A percentile compares a stretch with the other conserved stretches of the same genome.
Conservation (phyloP, 37 sponge, comb jelly and placozoan genomes). For the Tethya wilhelma region DNA sequence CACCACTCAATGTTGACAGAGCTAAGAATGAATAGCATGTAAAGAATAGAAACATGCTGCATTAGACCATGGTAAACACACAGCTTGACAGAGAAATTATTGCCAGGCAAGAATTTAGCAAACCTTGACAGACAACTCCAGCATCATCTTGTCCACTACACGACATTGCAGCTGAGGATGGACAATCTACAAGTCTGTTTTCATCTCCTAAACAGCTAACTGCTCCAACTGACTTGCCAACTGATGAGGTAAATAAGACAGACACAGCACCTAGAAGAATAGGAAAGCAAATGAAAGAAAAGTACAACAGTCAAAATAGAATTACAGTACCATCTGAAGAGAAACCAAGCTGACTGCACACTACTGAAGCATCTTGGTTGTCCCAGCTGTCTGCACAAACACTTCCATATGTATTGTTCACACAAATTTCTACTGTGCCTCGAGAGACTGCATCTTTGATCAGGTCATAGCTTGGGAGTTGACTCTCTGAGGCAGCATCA, state of each 20-base stretch:
- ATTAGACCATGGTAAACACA: too few species aligned
- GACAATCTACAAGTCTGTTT: background rate
- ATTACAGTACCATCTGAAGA: constrained; percentile 52
- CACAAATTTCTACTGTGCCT: constrained; percentile 50
- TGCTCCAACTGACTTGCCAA: background rate
- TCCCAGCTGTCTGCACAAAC: constrained; percentile 54
- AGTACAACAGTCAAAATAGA: too few species aligned
- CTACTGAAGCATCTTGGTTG: constrained; percentile 52
- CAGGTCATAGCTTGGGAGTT: too few species aligned
- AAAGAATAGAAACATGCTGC: too few species aligned
- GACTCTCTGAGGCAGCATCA: too few species aligned
- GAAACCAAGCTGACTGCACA: constrained; percentile 64
- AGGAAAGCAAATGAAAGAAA: too few species aligned
- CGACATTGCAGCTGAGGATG: background rate
- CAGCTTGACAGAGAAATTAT: too few species aligned
- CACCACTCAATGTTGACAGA: background rate
- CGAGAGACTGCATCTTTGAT: constrained; percentile 15
- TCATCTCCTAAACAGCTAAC: constrained; percentile 17
- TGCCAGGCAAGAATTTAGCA: too few species aligned
- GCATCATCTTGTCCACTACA: constrained; percentile 15
- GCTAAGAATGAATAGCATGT: too few species aligned
- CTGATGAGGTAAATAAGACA: constrained; percentile 2
- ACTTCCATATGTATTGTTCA: constrained; percentile 26
- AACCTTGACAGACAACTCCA: constrained; percentile 26
- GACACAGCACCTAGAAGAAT: constrained; percentile 15